Evolutionary conservation across 1,140 invertebrate species (phyloP), one percentile per base, ranked within the genome.

Genomic region (Cydia fagiglandana): DNA sequence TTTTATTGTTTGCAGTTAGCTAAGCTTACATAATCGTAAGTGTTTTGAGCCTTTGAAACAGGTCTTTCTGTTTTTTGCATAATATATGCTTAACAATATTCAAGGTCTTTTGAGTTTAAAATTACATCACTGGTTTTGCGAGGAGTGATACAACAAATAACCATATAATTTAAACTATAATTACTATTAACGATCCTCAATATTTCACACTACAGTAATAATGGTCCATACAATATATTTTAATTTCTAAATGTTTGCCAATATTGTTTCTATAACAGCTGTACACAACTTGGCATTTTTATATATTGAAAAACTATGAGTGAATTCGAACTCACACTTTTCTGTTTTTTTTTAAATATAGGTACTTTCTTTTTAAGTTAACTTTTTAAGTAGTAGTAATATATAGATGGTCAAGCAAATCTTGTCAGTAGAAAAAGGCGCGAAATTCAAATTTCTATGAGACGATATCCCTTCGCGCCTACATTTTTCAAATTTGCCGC

Each of bases 1-100:
- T 20, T 38, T 70, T 9, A 17, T 38, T 70, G n/a, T 38, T 45
- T 70, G 17, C 10, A 68, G 28, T 38, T 41, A 38, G 34, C 9
- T 10, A 70, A 17, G 34, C 66, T 70, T 70, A 70, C 66, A 70
- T 70, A 78, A 70, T 78, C 83, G 84, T 84, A 83, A 78, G 77
- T 73, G 41, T 73, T 50, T 73, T 50, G 47, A 28, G 47, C 47
- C 41, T 50, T 20, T 24, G 17, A 61, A 74, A 80, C 28, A 81
- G 66, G 74, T 77, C 74, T 74, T 77, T 24, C 76, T 76, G 77
- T 79, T 83, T 77, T 75, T 76, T 75, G 74, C 75, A 66, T n/a
- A n/a, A n/a, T n/a, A n/a, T 76, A 75, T 77, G 64, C 50, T 66
- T 45, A 73, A 45, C 41, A 17, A 56, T 64, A 64, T 75, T 77